Conservation (phyloP, 2,888 invertebrate genomes). For the Drosophila aldrichi region DNA sequence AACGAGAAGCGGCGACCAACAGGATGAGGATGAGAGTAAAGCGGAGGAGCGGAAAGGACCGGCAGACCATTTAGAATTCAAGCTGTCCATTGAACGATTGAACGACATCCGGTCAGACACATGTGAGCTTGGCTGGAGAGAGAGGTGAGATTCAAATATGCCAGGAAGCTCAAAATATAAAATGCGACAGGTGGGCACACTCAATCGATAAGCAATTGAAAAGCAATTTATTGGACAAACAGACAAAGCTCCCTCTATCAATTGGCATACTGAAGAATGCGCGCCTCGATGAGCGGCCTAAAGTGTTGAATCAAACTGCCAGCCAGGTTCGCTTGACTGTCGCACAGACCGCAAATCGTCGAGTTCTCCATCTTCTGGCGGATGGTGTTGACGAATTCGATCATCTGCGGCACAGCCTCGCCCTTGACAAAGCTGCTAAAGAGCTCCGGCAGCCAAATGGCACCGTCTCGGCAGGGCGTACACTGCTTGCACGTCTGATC, state of each 20-base stretch:
- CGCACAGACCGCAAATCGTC: constrained; percentile 98
- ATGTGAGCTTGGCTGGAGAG: background rate
- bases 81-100: constrained; percentile 7
- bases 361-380: constrained; percentile 99
- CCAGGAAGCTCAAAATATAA: constrained; percentile 41
- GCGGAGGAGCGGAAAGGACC: background rate
- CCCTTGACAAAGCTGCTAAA: constrained; percentile 92
- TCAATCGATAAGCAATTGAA: constrained; percentile 50
- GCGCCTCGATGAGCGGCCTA: constrained; percentile 93
- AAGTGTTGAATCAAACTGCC: constrained; percentile 98
- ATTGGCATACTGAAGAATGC: constrained; percentile 88
- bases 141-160: constrained; percentile 34
- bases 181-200: constrained; percentile 25
- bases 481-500: constrained; percentile 99
- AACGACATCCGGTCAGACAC: constrained; percentile 1
- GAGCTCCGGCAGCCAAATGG: constrained; percentile 96
- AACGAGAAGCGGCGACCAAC: constrained; percentile 36
- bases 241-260: background rate
- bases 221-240: constrained; percentile 48
- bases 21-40: background rate
- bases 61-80: constrained; percentile 52
- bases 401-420: constrained; percentile 95
- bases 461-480: constrained; percentile 98
- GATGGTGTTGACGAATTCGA: constrained; percentile 98
- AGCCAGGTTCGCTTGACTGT: constrained; percentile 99